Evolutionary conservation across 2,888 invertebrate genomes (phyloP), one percentile per base, ranked within the genome.

Genomic region (Bembecia ichneumoniformis): DNA sequence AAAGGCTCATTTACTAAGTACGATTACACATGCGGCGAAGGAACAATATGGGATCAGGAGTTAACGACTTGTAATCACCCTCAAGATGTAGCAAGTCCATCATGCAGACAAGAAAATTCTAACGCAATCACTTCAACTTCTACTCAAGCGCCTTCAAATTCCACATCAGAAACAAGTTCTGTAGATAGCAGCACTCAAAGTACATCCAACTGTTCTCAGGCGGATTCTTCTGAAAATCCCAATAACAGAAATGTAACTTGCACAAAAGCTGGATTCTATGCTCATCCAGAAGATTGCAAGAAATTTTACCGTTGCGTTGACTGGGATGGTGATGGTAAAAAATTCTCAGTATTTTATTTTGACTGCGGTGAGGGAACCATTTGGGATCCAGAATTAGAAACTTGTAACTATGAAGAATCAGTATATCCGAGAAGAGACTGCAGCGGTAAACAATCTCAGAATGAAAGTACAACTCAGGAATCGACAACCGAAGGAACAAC

Each of bases 351-450:
- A 5, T 92, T 88, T 66, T 86, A 91, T 63, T 93, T 92, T 66
- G 88, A 89, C 45, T 93, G 93, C 63, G 88, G 90, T 11, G 89
- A 89, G 53, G 92, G 92, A 34, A 93, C 93, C 1, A 91, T 93
- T 56, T 93, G 91, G 87, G 93, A 93, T 74, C 90, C 91, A 20
- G 86, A 88, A 47, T 68, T 92, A 47, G 88, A 88, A 55, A 90
- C 90, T 2, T 93, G 93, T 67, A 93, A 93, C 70, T 83, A 91
- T 62, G 89, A 90, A 56, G 89, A 90, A 52, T 90, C 91, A 5
- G 90, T 91, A 13, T 90, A 91, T 63, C 91, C 91, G n/a, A 80
- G 77, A 47, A 73, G 88, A 28, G 70, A 80, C 55, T 88, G 88
- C 55, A 79, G 72, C 58, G 67, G 74, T 17, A 55, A 64, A n/a